A percentile compares a stretch with the other conserved stretches of the same genome.
phyloP scores from a whole-genome alignment of 2,113 vertebrate species.

The Falco punctatus region DNA sequence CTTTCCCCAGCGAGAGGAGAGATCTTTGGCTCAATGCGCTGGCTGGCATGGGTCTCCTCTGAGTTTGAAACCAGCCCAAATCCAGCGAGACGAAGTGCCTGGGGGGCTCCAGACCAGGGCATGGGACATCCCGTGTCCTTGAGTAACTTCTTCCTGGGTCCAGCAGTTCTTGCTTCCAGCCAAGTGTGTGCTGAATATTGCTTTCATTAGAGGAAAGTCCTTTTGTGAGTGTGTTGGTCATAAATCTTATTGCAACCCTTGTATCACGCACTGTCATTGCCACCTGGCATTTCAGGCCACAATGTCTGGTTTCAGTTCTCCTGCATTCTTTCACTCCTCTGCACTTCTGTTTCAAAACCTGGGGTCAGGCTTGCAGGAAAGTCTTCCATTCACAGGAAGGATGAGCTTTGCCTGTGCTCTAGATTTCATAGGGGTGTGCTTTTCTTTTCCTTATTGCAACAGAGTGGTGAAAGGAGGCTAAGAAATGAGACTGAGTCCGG shows the following conservation, averaged over 20 bases:
- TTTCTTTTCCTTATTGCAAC: background rate
- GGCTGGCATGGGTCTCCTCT: background rate
- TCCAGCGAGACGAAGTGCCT: background rate
- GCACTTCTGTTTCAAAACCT: background rate
- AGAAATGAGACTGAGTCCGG: background rate
- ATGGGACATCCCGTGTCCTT: background rate
- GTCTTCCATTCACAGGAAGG: background rate
- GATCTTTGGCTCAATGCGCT: rapidly evolving
- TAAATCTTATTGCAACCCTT: background rate
- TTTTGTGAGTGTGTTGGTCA: background rate
- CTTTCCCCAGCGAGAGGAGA: background rate
- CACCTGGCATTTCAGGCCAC: background rate
- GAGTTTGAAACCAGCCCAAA: background rate
- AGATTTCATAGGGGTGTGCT: background rate
- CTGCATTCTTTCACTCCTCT: background rate
- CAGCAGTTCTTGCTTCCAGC: background rate
- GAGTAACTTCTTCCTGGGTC: background rate
- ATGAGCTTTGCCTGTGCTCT: background rate
- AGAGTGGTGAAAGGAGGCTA: background rate
- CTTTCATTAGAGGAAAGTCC: background rate
- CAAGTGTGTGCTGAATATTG: background rate
- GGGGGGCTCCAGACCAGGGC: background rate
- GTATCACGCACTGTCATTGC: rapidly evolving
- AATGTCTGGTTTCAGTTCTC: rapidly evolving
- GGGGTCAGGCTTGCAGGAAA: background rate